Evolutionary conservation across 2,888 invertebrate genomes (phyloP).

Genomic region (Venustoraphidia nigricollis): DNA sequence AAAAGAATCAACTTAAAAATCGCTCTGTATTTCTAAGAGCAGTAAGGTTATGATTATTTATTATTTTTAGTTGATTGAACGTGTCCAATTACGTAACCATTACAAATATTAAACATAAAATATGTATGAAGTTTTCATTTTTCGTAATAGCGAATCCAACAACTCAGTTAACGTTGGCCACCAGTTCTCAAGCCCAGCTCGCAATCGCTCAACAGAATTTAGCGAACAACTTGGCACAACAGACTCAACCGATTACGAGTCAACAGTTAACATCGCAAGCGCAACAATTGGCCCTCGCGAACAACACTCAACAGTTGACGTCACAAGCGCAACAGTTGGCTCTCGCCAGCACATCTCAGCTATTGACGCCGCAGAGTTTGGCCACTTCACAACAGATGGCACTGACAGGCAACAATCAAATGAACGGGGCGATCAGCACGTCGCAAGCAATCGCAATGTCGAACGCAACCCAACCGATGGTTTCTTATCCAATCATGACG

Average conservation of each 20-base stretch:
- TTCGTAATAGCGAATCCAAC: slow-evolving; percentile 3
- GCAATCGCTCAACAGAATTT: slow-evolving; percentile 27
- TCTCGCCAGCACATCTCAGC: slow-evolving; percentile 21
- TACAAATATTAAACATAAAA: no score
- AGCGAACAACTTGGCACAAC: slow-evolving; percentile 23
- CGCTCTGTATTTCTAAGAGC: no score
- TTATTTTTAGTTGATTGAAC: no score
- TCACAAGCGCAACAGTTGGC: slow-evolving; percentile 25
- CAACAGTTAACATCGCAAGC: slow-evolving; percentile 20
- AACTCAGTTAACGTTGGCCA: slow-evolving; percentile 24
- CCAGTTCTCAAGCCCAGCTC: slow-evolving; percentile 25
- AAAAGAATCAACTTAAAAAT: no score
- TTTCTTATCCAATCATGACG: slow-evolving; percentile 51
- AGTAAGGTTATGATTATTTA: no score
- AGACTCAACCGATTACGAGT: slow-evolving; percentile 19
- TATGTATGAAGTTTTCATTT: no score
- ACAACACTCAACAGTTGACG: slow-evolving; percentile 18
- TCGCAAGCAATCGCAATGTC: slow-evolving; percentile 40
- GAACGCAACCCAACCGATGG: slow-evolving; percentile 41
- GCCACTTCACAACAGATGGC: slow-evolving; percentile 22
- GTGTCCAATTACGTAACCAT: no score
- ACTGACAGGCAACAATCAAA: slow-evolving; percentile 22
- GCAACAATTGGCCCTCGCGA: slow-evolving; percentile 21
- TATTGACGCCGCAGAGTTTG: slow-evolving; percentile 22
- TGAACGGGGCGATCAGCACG: slow-evolving; percentile 28